Percentiles rank a stretch among this genome's conserved stretches.
Conservation (phyloP, 2,797 vertebrate species). For the Cercopithecus diana region DNA sequence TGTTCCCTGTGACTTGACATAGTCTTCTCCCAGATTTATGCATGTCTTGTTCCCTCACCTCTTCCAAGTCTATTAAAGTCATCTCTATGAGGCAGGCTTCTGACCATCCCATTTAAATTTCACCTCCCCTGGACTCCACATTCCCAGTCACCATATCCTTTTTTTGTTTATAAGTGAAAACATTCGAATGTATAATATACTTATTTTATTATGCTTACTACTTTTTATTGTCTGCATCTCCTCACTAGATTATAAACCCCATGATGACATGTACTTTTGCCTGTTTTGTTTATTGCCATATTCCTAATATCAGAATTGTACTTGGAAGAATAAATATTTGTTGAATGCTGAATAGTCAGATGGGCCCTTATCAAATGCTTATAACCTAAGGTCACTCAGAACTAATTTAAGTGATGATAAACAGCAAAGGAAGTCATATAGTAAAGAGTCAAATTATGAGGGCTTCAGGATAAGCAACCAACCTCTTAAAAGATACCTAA, state of each 20-base stretch:
- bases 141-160: background rate
- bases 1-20: background rate
- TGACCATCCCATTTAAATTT: background rate
- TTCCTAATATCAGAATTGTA: slow-evolving; percentile 35
- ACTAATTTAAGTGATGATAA: slow-evolving; percentile 14
- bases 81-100: background rate
- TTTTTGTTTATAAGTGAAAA: background rate
- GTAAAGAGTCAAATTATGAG: background rate
- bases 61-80: background rate
- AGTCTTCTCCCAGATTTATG: background rate
- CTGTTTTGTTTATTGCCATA: background rate
- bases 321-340: slow-evolving; percentile 5
- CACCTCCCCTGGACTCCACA: background rate
- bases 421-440: slow-evolving; percentile 26
- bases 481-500: slow-evolving; percentile 7
- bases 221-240: background rate
- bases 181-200: background rate
- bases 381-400: slow-evolving; percentile 45
- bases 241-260: background rate
- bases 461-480: background rate
- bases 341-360: slow-evolving; percentile 27
- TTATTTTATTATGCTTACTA: background rate
- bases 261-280: background rate
- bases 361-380: slow-evolving; percentile 43
- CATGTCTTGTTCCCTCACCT: background rate